phyloP scores from a whole-genome alignment of 2,113 vertebrate species.

The Pterophyllum scalare region DNA sequence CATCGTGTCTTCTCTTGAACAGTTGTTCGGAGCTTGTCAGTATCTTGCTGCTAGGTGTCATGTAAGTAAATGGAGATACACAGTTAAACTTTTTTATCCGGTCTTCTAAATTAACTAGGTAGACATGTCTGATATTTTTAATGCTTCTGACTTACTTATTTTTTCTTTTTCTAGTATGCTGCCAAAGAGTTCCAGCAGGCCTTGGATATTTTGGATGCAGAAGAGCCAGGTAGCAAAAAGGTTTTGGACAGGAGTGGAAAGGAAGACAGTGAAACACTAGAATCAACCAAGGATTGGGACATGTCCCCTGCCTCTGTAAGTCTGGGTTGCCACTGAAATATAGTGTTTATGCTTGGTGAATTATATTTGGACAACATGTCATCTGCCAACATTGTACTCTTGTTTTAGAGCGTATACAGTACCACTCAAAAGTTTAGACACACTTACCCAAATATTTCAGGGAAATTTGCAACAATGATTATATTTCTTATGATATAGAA shows the following conservation, averaged over 20 bases:
- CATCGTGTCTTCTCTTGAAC: slow-evolving; percentile 26
- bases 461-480: too few relatives aligned
- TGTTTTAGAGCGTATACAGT: too few relatives aligned
- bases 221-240: slow-evolving; percentile 92
- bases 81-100: neutral
- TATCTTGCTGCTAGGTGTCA: slow-evolving; percentile 98
- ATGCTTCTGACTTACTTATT: neutral
- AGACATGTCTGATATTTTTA: neutral
- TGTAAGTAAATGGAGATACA: slow-evolving; percentile 83
- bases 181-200: slow-evolving; percentile 98
- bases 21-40: slow-evolving; percentile 95
- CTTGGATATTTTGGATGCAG: slow-evolving; percentile 95
- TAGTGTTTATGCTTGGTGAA: neutral
- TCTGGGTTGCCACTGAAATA: neutral
- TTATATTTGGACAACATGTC: neutral
- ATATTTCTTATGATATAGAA: too few relatives aligned
- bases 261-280: slow-evolving; percentile 86
- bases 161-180: slow-evolving; percentile 86
- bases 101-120: neutral
- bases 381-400: neutral
- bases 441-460: too few relatives aligned
- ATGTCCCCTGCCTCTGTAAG: slow-evolving; percentile 93
- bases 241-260: slow-evolving; percentile 89
- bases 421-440: too few relatives aligned
- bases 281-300: slow-evolving; percentile 90